These are phyloP conservation scores for Prunella himalayana DNA, from an alignment of 2,113 vertebrate species.

Conservation along the genomic window DNA sequence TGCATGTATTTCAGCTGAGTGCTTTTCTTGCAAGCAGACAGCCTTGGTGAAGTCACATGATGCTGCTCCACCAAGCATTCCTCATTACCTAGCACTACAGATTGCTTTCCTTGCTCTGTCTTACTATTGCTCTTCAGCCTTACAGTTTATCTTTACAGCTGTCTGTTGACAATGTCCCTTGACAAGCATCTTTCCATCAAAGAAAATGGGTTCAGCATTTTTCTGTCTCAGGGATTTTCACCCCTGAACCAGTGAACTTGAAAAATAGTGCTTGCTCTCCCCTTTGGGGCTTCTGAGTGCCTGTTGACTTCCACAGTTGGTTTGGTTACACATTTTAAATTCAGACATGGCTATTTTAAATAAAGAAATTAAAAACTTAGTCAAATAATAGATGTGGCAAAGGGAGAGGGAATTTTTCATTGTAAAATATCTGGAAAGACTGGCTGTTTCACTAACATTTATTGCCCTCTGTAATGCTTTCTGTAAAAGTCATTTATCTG, in stretches of 20 bases:
- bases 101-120: neutral
- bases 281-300: constrained; percentile 35
- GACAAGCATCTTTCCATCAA: neutral
- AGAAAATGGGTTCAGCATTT: neutral
- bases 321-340: neutral
- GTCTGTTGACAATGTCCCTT: neutral
- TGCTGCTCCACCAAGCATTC: neutral
- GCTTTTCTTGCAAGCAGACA: neutral
- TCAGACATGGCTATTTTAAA: neutral
- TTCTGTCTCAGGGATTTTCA: constrained; percentile 24
- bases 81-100: neutral
- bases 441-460: neutral
- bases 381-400: neutral
- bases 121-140: neutral
- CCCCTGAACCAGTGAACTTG: constrained; percentile 45
- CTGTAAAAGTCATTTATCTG: neutral
- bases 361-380: neutral
- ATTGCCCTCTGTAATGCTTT: neutral
- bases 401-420: neutral
- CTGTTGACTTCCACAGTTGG: constrained; percentile 8
- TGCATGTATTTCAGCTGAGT: neutral
- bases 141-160: neutral
- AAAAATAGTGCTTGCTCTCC: constrained; percentile 14
- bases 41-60: neutral
- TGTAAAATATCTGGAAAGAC: neutral